Base-by-base conservation (phyloP, 2,797 vertebrate genomes). In the Microctenopoma steveboyesi region DNA sequence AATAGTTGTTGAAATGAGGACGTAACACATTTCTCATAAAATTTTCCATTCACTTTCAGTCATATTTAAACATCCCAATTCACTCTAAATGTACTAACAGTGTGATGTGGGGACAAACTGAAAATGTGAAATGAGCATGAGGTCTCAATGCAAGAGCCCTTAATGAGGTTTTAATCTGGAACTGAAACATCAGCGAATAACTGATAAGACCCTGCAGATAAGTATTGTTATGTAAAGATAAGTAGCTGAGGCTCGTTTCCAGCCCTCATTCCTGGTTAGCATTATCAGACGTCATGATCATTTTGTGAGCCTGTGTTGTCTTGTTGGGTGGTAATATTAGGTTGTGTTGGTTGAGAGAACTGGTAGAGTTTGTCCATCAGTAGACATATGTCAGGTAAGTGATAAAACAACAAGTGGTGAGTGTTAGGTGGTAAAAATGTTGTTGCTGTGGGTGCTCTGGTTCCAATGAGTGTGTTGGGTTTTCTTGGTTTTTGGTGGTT, bases 211-310 rank as follows among this genome's bases (percentile, higher is more conserved):
- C 14, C 15, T 16, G 16, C 43, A 46, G 7, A 18, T 18, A 46
- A 46, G 16, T n/a, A 6, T 46, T 9, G 8, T 46, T n/a, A 45
- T 15, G 15, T n/a, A 46, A n/a, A 46, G n/a, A 45, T 45, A 45
- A 46, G 45, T 46, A 46, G 46, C 45, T 22, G 9, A 22, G 11
- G n/a, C 10, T 22, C 22, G 25, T 11, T 25, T 48, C 14, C 9
- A 12, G 9, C 18, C 43, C 43, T 22, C 4, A n/a, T 46, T 18
- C 16, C 16, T n/a, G 16, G 7, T 46, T n/a, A n/a, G 30, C 56
- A 61, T 74, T 28, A 10, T 30, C 71, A 79, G 54, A 54, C 37
- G 53, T 64, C 13, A 57, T 82, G 76, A 75, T 79, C 76, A 86
- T 87, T 88, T 84, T 14, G 16, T 53, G 30, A 33, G 12, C 30